phyloP scores from a whole-genome alignment of 1,140 invertebrate genomes.

The Cydia amplana region DNA sequence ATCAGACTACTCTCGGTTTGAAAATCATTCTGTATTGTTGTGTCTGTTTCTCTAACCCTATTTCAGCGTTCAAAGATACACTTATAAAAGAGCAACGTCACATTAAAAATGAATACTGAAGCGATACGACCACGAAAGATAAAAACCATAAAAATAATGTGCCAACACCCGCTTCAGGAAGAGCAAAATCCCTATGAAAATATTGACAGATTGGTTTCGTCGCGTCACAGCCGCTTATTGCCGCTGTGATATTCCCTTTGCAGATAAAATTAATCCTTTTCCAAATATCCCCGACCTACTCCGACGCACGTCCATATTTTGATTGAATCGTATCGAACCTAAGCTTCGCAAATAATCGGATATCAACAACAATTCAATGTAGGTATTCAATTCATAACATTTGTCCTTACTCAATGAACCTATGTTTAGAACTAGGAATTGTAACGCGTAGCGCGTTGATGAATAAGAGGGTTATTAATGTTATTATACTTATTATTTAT shows the following conservation, averaged over 20 bases:
- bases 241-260: constrained; percentile 50
- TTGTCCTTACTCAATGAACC: no score
- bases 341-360: constrained; percentile 64
- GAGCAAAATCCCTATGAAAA: constrained; percentile 26
- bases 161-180: neutral
- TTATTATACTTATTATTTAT: no score
- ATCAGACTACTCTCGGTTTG: no score
- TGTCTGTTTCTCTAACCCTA: no score
- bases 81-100: constrained; percentile 36
- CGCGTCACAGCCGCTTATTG: constrained; percentile 37
- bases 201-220: constrained; percentile 29
- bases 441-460: no score
- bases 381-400: neutral
- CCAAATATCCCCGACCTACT: constrained; percentile 51
- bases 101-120: neutral
- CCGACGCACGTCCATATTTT: constrained; percentile 58
- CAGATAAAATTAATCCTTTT: constrained; percentile 69
- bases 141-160: constrained; percentile 11
- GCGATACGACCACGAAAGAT: neutral
- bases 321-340: constrained; percentile 67
- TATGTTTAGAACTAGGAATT: no score
- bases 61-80: neutral
- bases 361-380: constrained; percentile 57
- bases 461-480: no score
- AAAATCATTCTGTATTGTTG: no score